Base-by-base conservation (phyloP, 2,113 vertebrate genomes). In the Dasyprocta punctata region DNA sequence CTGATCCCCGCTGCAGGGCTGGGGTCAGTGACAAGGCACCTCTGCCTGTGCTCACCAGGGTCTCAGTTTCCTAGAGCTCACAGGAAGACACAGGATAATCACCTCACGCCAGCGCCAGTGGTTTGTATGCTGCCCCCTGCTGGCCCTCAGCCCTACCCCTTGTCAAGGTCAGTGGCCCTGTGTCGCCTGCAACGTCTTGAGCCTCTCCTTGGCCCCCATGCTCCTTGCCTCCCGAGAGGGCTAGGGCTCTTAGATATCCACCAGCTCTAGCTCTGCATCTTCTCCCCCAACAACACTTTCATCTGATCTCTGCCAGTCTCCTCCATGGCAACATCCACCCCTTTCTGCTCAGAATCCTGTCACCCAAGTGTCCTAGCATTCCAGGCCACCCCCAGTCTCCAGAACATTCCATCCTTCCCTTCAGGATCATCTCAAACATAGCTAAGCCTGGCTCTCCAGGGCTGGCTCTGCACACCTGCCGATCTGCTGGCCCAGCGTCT, bases 1-100 rank as follows among this genome's bases (percentile, higher is more conserved):
- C 19, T 54, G 24, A 87, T 61, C 7, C 3, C 52, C 26, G 26
- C 30, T 1, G 4, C 56, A 19, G 49, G 0, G 14, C 36, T 71
- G 8, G 47, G 83, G 49, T 73, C 41, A 20, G 30, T 7, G n/a
- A 47, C 16, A 19, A 86, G 63, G 26, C 0, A 0, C 38, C 58
- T 49, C 36, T 13, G 16, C 9, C 63, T 78, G 65, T 92, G 60
- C 47, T 67, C 54, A 17, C 26, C 30, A 22, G 41, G 71, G 75
- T 58, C 33, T 13, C 90, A 63, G 90, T 61, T 82, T 69, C 75
- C 84, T 73, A 63, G 84, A 60, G 80, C 47, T 89, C 80, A 38
- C 20, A 0, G 8, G 60, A 65, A 89, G 67, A 71, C 22, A 71
- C n/a, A 54, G 56, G 28, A 41, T 56, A 49, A 60, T 6, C 26